Conservation (phyloP, 2,888 invertebrate species). For the Lymantria monacha region DNA sequence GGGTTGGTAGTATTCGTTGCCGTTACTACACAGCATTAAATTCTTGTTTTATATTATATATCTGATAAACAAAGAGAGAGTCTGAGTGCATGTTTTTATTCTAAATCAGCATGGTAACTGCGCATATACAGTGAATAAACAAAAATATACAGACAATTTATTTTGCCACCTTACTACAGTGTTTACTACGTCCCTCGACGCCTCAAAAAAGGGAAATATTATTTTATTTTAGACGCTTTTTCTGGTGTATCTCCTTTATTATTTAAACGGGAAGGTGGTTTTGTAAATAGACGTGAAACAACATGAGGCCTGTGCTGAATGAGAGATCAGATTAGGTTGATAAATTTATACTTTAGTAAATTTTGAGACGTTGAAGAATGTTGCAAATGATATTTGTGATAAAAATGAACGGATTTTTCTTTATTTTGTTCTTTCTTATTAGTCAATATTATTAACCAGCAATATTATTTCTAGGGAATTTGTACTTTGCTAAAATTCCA, state of each 20-base stretch:
- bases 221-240: constrained; percentile 30
- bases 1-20: no score
- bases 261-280: constrained; percentile 22
- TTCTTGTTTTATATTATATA: no score
- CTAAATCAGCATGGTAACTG: constrained; percentile 21
- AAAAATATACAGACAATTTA: constrained; percentile 28
- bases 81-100: constrained; percentile 27
- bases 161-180: constrained; percentile 30
- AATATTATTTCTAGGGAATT: no score
- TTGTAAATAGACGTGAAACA: constrained; percentile 9
- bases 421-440: no score
- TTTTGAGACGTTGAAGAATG: no score
- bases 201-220: constrained; percentile 29
- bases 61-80: constrained; percentile 1
- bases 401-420: no score
- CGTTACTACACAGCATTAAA: no score
- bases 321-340: constrained; percentile 12
- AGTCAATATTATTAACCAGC: no score
- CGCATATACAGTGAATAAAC: constrained; percentile 8
- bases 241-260: constrained; percentile 27
- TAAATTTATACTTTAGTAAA: neutral
- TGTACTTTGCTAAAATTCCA: no score
- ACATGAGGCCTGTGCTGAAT: constrained; percentile 9
- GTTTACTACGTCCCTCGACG: constrained; percentile 31
- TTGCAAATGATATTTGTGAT: no score